A percentile compares a stretch with the other conserved stretches of the same genome.
Conservation (phyloP, 2,888 invertebrate species). For the Coecobrya sp. region DNA sequence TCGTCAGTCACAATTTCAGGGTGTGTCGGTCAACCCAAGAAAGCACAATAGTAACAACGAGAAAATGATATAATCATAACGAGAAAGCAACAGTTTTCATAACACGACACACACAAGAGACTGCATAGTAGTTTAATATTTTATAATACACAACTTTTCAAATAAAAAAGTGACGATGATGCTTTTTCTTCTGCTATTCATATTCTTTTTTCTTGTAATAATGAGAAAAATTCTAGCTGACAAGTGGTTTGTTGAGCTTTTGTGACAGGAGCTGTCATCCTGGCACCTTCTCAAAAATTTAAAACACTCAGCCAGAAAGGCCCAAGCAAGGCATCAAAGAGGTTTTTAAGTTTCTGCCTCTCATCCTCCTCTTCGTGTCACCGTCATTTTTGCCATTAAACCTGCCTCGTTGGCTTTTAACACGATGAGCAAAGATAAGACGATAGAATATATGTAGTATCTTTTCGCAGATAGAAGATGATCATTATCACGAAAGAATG, state of each 20-base stretch:
- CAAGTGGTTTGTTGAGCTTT: slow-evolving; percentile 84
- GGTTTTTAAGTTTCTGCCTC: slow-evolving; percentile 50
- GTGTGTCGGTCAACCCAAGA: too few relatives aligned
- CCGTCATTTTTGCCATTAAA: slow-evolving; percentile 9
- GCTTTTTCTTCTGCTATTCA: slow-evolving; percentile 41
- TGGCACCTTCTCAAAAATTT: slow-evolving; percentile 80
- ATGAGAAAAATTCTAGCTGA: slow-evolving; percentile 78
- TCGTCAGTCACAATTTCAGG: slow-evolving; percentile 43
- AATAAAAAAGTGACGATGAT: slow-evolving; percentile 40
- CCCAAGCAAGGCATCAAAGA: slow-evolving; percentile 47
- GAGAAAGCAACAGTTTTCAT: background rate
- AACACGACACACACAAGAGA: too few relatives aligned
- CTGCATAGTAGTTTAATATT: background rate
- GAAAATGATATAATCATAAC: background rate
- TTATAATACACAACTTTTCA: background rate
- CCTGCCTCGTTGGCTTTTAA: slow-evolving; percentile 40
- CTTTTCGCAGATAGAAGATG: slow-evolving; percentile 39
- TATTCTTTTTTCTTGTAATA: slow-evolving; percentile 52
- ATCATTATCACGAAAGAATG: slow-evolving; percentile 54
- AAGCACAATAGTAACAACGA: too few relatives aligned
- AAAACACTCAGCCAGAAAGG: slow-evolving; percentile 51
- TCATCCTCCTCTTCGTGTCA: slow-evolving; percentile 35
- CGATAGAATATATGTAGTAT: background rate
- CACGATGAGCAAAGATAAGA: slow-evolving; percentile 27
- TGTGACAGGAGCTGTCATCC: slow-evolving; percentile 84